Base-by-base conservation (phyloP, 35 echinoderm and acorn worm species). In the Anneissia japonica region DNA sequence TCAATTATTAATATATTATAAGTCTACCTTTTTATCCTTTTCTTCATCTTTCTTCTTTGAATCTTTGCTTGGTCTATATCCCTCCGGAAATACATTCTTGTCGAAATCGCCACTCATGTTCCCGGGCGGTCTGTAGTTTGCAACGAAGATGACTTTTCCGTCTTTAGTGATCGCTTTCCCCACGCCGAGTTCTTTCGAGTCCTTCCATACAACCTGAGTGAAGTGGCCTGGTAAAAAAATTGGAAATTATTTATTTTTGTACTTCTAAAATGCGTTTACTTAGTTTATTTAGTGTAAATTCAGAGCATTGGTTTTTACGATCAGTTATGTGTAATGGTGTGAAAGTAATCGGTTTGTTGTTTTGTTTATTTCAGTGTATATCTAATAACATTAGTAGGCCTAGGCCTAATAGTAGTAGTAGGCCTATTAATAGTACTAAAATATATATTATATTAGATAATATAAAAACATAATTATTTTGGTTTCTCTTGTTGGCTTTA, bases 181-280 rank as follows among this genome's bases (percentile, higher is more conserved):
- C 64, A 96, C 91, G 31, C 93, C 93, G 84, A 96, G 88, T 32
- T 96, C 93, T 73, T 81, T 91, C 13, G 86, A 89, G n/a, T 46
- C 82, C 83, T 92, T 96, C 93, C 93, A 96, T 7, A 96, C 93
- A 1, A 96, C 83, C 73, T 96, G 93, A 30, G 90, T 81, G 37
- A 96, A 96, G 82, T 96, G 93, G 46, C 93, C 93, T 96, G 80
- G 0, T 55, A 4, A 38, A 32, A 37, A 73, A 12, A 46, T 35
- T 82, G 23, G 10, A 31, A 77, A 0, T 31, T 32, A 37, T 82
- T 40, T 12, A 3, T 12, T 32, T 26, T 35, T 35, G n/a, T 26
- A 39, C 78, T 9, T 34, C 38, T 33, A 33, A 79, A 33, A 79
- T n/a, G n/a, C n/a, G n/a, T n/a, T n/a, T n/a, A n/a, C n/a, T n/a